Evolutionary conservation across 2,113 vertebrate species (phyloP).

Genomic region (Tyto alba): DNA sequence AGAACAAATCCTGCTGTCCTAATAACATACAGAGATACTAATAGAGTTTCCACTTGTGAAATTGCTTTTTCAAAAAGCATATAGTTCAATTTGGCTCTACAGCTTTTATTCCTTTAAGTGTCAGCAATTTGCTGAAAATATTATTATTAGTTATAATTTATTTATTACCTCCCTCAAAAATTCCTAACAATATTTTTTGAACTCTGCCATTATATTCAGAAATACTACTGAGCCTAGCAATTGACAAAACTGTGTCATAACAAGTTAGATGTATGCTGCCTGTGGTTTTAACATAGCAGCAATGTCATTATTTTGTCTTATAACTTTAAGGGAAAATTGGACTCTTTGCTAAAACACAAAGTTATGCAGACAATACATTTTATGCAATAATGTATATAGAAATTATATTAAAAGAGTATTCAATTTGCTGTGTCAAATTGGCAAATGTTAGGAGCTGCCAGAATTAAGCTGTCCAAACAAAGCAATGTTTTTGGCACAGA

Average conservation of each 20-base stretch:
- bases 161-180: slow-evolving; percentile 40
- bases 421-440: neutral
- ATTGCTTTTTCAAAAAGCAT: slow-evolving; percentile 23
- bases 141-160: slow-evolving; percentile 47
- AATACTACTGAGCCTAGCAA: neutral
- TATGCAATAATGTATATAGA: neutral
- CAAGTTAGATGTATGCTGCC: slow-evolving; percentile 4
- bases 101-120: slow-evolving; percentile 40
- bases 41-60: slow-evolving; percentile 43
- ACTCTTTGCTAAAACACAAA: neutral
- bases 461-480: neutral
- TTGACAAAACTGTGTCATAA: neutral
- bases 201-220: slow-evolving; percentile 1
- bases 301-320: slow-evolving; percentile 36
- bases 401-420: neutral
- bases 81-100: neutral
- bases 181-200: slow-evolving; percentile 20
- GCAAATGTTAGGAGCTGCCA: neutral
- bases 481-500: neutral
- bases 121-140: slow-evolving; percentile 38
- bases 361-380: neutral
- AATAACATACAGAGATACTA: slow-evolving; percentile 28
- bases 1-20: slow-evolving; percentile 14
- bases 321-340: neutral
- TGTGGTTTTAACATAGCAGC: neutral